Conservation (phyloP, 1,140 invertebrate species). For the Anoplophora glabripennis region DNA sequence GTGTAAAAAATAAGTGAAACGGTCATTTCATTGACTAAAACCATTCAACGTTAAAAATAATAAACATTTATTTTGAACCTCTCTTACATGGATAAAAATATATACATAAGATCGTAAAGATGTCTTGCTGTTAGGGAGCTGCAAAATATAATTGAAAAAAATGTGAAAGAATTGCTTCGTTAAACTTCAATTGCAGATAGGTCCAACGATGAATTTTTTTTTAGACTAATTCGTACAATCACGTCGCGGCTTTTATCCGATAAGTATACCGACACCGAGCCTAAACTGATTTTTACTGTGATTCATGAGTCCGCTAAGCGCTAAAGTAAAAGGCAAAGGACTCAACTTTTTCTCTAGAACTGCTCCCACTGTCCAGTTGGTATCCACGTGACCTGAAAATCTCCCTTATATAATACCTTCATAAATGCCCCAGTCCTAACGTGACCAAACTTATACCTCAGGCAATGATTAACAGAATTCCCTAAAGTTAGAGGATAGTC, state of each 20-base stretch:
- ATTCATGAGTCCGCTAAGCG: constrained; percentile 89
- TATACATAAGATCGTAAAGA: too few relatives aligned
- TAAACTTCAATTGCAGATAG: constrained; percentile 16
- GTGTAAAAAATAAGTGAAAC: constrained; percentile 7
- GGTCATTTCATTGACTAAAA: neutral
- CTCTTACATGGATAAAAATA: too few relatives aligned
- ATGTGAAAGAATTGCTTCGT: constrained; percentile 9
- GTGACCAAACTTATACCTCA: too few relatives aligned
- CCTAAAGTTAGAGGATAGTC: too few relatives aligned
- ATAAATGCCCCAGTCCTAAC: too few relatives aligned
- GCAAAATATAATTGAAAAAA: constrained; percentile 6
- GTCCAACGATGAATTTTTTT: constrained; percentile 21
- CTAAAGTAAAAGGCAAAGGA: constrained; percentile 90
- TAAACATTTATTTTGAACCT: too few relatives aligned
- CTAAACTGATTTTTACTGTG: constrained; percentile 86
- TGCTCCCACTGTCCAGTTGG: constrained; percentile 92
- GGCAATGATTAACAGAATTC: too few relatives aligned
- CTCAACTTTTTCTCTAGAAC: constrained; percentile 91
- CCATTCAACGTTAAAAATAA: too few relatives aligned
- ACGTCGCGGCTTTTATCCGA: constrained; percentile 61
- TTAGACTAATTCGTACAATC: constrained; percentile 2
- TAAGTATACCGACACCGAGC: constrained; percentile 82
- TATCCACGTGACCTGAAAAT: constrained; percentile 80
- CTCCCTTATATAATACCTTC: neutral
- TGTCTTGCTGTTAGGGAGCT: neutral